Conservation (phyloP, 2,888 invertebrate genomes). For the Tyria jacobaeae region DNA sequence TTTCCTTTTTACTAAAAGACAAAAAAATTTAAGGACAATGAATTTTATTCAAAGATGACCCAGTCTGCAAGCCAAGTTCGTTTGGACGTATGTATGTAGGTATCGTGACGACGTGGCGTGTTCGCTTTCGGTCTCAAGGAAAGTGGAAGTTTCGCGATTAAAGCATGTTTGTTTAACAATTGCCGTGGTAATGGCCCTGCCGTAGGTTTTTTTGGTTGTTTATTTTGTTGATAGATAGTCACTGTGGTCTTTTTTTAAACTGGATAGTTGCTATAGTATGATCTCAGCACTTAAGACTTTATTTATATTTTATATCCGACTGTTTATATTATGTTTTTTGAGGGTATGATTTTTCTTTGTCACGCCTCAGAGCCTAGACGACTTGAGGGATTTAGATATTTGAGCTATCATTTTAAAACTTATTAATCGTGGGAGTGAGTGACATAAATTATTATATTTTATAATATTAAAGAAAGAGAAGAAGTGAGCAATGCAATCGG, state of each 20-base stretch:
- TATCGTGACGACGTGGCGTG: slow-evolving; percentile 20
- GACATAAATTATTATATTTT: too few relatives aligned
- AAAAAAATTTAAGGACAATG: slow-evolving; percentile 8
- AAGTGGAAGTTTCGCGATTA: slow-evolving; percentile 9
- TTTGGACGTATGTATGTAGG: slow-evolving; percentile 12
- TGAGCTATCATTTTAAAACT: too few relatives aligned
- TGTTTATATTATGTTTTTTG: too few relatives aligned
- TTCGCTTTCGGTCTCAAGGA: slow-evolving; percentile 13
- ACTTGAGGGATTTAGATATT: too few relatives aligned
- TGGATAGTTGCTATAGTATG: too few relatives aligned
- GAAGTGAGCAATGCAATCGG: too few relatives aligned
- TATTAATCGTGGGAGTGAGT: too few relatives aligned
- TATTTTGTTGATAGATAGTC: not conserved
- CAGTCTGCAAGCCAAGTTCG: slow-evolving; percentile 32
- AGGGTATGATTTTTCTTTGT: too few relatives aligned
- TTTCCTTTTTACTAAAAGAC: slow-evolving; percentile 17
- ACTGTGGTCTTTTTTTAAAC: not conserved
- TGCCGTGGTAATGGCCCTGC: slow-evolving; percentile 2
- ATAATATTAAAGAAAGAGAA: too few relatives aligned
- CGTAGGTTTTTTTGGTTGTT: not conserved
- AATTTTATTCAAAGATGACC: slow-evolving; percentile 10
- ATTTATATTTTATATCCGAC: too few relatives aligned
- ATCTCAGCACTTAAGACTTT: too few relatives aligned
- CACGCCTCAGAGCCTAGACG: too few relatives aligned
- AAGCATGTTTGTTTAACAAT: slow-evolving; percentile 2